A percentile compares a stretch with the other conserved stretches of the same genome.
phyloP scores from a whole-genome alignment of 2,113 vertebrate species.

The Litocranius walleri region DNA sequence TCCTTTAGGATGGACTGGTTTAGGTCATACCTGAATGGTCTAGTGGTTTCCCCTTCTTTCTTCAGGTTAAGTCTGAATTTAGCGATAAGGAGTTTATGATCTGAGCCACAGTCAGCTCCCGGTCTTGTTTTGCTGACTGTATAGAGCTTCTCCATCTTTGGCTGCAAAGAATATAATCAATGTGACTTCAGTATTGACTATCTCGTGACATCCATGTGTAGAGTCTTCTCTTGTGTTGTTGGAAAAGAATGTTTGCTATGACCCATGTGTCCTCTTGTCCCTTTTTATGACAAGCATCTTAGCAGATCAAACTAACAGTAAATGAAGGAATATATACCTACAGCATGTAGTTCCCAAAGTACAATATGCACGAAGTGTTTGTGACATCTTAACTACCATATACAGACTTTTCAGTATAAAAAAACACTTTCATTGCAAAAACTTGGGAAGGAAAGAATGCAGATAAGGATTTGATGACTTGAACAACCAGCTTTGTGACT shows the following conservation, averaged over 20 bases:
- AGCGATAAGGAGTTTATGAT: not conserved
- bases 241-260: not conserved
- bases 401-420: not conserved
- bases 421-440: not conserved
- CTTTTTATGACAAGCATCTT: not conserved
- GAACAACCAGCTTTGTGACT: not conserved
- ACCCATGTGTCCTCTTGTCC: fast-evolving
- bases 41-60: not conserved
- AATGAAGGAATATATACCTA: not conserved
- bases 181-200: not conserved
- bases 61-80: not conserved
- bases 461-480: not conserved
- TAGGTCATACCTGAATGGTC: not conserved
- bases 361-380: not conserved
- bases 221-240: not conserved
- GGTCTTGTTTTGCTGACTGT: not conserved
- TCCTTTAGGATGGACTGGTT: not conserved
- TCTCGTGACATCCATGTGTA: not conserved
- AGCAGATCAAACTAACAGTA: not conserved
- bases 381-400: not conserved
- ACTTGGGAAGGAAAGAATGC: not conserved
- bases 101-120: not conserved
- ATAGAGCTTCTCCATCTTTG: not conserved
- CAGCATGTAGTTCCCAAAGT: not conserved
- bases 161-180: not conserved